Conservation (phyloP, 2,113 vertebrate species). For the Hiodon alosoides region DNA sequence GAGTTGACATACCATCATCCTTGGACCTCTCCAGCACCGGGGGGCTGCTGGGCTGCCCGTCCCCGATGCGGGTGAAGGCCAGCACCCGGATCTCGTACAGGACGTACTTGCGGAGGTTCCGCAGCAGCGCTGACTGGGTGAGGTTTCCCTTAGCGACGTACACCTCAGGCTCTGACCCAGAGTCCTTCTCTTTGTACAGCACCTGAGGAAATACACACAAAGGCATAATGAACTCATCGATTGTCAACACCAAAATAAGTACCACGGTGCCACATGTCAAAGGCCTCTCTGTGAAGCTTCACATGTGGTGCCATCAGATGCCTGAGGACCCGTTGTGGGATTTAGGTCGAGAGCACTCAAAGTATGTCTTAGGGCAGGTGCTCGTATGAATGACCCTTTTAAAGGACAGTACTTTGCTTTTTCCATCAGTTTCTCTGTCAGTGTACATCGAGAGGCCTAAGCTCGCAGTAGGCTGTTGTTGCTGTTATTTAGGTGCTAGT, state of each 20-base stretch:
- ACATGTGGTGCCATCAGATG: slow-evolving; percentile 10
- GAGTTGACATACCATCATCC: slow-evolving; percentile 74
- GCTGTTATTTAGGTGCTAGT: too few species aligned
- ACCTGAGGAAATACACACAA: slow-evolving; percentile 57
- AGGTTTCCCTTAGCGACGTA: slow-evolving; percentile 73
- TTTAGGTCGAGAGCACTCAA: slow-evolving; percentile 1
- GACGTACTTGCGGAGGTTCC: slow-evolving; percentile 70
- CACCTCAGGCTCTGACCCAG: slow-evolving; percentile 58
- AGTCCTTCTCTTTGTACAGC: slow-evolving; percentile 68
- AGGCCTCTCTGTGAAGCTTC: slow-evolving; percentile 9
- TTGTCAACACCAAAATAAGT: too few species aligned
- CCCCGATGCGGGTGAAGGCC: slow-evolving; percentile 82
- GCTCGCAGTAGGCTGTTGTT: too few species aligned
- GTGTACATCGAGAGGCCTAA: too few species aligned
- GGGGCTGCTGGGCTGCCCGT: slow-evolving; percentile 73
- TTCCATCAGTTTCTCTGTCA: background rate
- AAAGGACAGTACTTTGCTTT: background rate
- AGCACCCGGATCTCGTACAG: slow-evolving; percentile 79
- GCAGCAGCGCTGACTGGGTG: slow-evolving; percentile 66
- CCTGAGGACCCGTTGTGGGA: background rate
- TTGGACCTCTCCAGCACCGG: slow-evolving; percentile 73
- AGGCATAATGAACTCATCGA: background rate
- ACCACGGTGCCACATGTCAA: background rate
- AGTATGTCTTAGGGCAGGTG: slow-evolving; percentile 7
- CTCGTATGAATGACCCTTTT: background rate